Evolutionary conservation across 2,888 invertebrate genomes (phyloP).

Genomic region (Pammene fasciana): DNA sequence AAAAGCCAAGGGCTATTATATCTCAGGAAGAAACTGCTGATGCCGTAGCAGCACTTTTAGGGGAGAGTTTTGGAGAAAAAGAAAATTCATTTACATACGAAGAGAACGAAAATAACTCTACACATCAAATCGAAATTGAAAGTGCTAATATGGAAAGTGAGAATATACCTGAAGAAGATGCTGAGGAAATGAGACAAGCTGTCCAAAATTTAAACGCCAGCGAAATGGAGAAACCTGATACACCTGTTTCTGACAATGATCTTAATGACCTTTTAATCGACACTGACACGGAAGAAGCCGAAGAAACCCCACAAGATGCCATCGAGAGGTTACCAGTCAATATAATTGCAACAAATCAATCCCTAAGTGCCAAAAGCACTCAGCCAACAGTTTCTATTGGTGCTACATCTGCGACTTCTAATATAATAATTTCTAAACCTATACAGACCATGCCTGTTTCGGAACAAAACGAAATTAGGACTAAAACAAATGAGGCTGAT

Average conservation of each 20-base stretch:
- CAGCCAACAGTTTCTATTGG: slow-evolving; percentile 62
- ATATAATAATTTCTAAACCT: slow-evolving; percentile 79
- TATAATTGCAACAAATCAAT: slow-evolving; percentile 69
- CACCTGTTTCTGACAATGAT: slow-evolving; percentile 92
- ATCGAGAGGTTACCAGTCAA: slow-evolving; percentile 68
- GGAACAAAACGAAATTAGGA: slow-evolving; percentile 66
- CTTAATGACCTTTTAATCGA: slow-evolving; percentile 88
- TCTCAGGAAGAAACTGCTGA: slow-evolving; percentile 97
- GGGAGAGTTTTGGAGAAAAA: slow-evolving; percentile 91
- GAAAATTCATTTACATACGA: slow-evolving; percentile 82
- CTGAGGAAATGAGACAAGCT: slow-evolving; percentile 92
- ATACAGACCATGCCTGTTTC: slow-evolving; percentile 52
- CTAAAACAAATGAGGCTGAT: slow-evolving; percentile 62
- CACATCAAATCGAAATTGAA: slow-evolving; percentile 73
- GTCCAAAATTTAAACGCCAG: slow-evolving; percentile 90
- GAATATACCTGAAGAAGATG: slow-evolving; percentile 87
- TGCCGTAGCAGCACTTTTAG: slow-evolving; percentile 93
- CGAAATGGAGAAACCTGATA: slow-evolving; percentile 91
- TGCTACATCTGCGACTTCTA: slow-evolving; percentile 67
- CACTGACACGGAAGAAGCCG: slow-evolving; percentile 91
- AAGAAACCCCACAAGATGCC: slow-evolving; percentile 80
- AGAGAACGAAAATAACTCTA: slow-evolving; percentile 74
- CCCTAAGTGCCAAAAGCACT: slow-evolving; percentile 56
- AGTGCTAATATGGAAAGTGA: slow-evolving; percentile 74
- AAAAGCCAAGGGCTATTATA: slow-evolving; percentile 91